Evolutionary conservation across 2,888 invertebrate genomes (phyloP), one percentile per base, ranked within the genome.

Genomic region (Troilus luridus): DNA sequence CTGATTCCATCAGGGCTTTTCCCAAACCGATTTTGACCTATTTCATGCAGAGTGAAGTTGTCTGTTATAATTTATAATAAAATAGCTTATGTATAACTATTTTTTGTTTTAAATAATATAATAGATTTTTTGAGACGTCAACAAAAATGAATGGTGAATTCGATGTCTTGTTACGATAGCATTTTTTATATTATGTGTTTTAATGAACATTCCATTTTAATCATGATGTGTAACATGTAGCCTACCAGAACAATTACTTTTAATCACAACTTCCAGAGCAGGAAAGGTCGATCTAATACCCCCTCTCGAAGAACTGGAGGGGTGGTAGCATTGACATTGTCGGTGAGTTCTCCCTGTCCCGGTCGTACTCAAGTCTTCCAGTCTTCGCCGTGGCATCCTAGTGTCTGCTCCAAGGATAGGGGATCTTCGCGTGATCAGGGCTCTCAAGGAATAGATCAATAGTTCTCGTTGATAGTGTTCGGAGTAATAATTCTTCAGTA

Each of bases 271-370:
- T 9, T 27, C 1, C 27, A 41, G 27, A 77, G 0, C 17, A 12
- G 27, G 27, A 41, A 77, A 77, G 72, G 72, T 77, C 41, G 72
- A 41, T 17, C 17, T 77, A 77, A 77, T 27, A 77, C 85, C 58
- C 85, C 56, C n/a, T 10, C 85, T 17, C 14, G 41, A 85, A 85
- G 85, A 85, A 14, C 56, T 85, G 85, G 85, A 85, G 85, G 85
- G 85, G 85, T 56, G 85, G 19, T 58, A 85, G 56, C 85, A 85
- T 85, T 85, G 85, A 85, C 85, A 85, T 85, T 85, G 85, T n/a
- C 41, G 85, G 85, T 12, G 56, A 85, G 56, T 17, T n/a, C 56
- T 56, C 56, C 85, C 85, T n/a, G 21, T 54, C 11, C 85, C 56
- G 56, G 56, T 56, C n/a, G n/a, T 56, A 12, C 85, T 2, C 56